A percentile compares a stretch with the other conserved stretches of the same genome.
Conservation (phyloP, 2,888 invertebrate species). For the Ormyrus thymus region DNA sequence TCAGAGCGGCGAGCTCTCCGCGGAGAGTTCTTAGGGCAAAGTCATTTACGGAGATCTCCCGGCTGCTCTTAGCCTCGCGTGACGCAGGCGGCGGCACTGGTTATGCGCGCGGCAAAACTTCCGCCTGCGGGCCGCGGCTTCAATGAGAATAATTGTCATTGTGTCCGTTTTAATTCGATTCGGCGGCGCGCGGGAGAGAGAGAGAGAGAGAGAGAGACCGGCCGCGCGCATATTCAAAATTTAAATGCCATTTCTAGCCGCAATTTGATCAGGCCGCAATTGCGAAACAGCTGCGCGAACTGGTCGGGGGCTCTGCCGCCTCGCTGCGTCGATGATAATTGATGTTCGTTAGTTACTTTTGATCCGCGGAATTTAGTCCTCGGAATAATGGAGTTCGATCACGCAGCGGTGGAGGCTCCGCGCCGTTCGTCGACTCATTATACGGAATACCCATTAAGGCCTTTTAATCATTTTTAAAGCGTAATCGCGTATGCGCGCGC, state of each 20-base stretch:
- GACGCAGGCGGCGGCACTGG: neutral
- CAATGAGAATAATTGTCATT: conserved; percentile 38
- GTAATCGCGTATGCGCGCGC: conserved; percentile 3
- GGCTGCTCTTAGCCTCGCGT: neutral
- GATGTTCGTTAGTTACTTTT: conserved; percentile 54
- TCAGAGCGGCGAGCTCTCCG: conserved; percentile 42
- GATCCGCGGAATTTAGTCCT: conserved; percentile 19
- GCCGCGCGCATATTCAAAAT: conserved; percentile 34
- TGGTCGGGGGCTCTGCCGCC: neutral
- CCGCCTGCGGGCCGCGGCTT: neutral
- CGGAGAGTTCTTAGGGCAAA: conserved; percentile 52
- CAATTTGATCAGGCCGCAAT: conserved; percentile 42
- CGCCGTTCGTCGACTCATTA: conserved; percentile 15
- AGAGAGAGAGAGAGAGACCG: no score
- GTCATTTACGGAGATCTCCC: conserved; percentile 48
- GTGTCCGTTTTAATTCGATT: conserved; percentile 43
- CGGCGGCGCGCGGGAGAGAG: neutral
- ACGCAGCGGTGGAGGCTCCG: neutral
- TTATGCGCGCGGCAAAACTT: neutral
- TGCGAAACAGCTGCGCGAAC: conserved; percentile 17
- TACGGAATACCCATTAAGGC: conserved; percentile 31
- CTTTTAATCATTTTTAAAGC: conserved; percentile 16
- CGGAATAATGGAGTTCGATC: conserved; percentile 51
- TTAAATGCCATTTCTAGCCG: conserved; percentile 41
- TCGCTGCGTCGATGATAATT: conserved; percentile 46